These are phyloP conservation scores for Syngnathus acus DNA, from an alignment of 2,797 vertebrate genomes.

Conservation along the genomic window DNA sequence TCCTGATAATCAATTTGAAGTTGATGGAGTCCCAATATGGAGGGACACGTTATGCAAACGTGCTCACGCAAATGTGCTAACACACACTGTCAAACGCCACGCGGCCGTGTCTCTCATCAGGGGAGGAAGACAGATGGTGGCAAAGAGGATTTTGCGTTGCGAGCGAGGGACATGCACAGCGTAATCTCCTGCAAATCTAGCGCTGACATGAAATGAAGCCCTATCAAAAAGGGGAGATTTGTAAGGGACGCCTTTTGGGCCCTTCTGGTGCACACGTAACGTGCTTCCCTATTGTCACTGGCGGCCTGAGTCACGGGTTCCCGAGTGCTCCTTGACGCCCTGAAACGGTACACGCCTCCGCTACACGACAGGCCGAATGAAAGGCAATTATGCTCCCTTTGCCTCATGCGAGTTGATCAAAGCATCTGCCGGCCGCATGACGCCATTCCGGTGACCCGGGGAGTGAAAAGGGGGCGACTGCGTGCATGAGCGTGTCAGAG, in stretches of 20 bases:
- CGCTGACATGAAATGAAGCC: slow-evolving; percentile 13
- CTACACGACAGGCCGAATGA: slow-evolving; percentile 41
- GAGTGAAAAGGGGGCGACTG: no score
- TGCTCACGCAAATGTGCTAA: slow-evolving; percentile 12
- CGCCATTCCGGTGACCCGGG: slow-evolving; percentile 21
- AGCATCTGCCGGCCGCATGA: slow-evolving; percentile 47
- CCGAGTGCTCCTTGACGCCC: slow-evolving; percentile 49
- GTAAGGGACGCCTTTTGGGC: slow-evolving; percentile 2
- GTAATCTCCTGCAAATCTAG: slow-evolving; percentile 34
- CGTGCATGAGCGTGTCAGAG: background rate
- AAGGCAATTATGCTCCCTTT: slow-evolving; percentile 31
- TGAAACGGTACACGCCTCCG: slow-evolving; percentile 48
- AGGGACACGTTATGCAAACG: slow-evolving; percentile 7
- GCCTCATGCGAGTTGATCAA: slow-evolving; percentile 33
- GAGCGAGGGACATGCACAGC: slow-evolving; percentile 26
- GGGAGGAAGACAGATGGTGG: slow-evolving; percentile 44
- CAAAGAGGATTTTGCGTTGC: slow-evolving; percentile 42
- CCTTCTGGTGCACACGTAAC: slow-evolving; percentile 11
- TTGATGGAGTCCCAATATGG: no score
- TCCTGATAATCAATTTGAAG: no score
- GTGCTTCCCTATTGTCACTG: slow-evolving; percentile 33
- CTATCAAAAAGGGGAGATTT: slow-evolving; percentile 20
- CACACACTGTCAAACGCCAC: slow-evolving; percentile 12
- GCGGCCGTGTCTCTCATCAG: slow-evolving; percentile 30
- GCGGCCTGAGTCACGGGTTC: slow-evolving; percentile 49